A percentile compares a stretch with the other conserved stretches of the same genome.
Conservation (phyloP, 2,888 invertebrate species). For the Cordylochernes scorpioides region DNA sequence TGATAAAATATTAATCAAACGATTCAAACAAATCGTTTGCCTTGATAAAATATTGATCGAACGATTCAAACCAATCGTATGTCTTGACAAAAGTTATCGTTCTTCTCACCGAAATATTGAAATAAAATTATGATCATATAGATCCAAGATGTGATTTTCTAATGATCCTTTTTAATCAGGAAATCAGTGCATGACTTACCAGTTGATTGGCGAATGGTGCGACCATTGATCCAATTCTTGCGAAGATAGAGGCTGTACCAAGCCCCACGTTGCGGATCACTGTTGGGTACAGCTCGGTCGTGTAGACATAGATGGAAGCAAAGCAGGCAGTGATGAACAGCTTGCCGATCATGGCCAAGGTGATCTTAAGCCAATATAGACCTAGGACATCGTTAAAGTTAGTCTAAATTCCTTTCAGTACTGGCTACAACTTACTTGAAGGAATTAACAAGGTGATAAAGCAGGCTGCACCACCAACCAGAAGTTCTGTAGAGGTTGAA, state of each 20-base stretch:
- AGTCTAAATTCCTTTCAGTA: no score
- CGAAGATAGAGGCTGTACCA: constrained; percentile 9
- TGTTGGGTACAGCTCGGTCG: constrained; percentile 10
- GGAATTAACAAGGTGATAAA: constrained; percentile 13
- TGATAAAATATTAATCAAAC: no score
- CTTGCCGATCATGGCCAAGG: constrained; percentile 10
- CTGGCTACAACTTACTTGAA: not conserved
- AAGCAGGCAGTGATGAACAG: constrained; percentile 9
- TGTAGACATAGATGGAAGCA: constrained; percentile 9
- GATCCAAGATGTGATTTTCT: no score
- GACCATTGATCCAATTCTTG: constrained; percentile 9
- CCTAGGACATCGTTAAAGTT: no score
- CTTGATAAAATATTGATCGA: no score
- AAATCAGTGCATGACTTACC: no score
- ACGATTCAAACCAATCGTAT: no score
- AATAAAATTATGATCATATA: no score
- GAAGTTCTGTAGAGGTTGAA: constrained; percentile 16
- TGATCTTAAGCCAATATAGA: constrained; percentile 2
- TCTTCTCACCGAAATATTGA: no score
- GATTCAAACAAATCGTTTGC: no score
- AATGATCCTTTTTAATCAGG: no score
- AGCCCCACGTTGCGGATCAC: constrained; percentile 8
- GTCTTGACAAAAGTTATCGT: no score
- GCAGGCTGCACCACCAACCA: constrained; percentile 16
- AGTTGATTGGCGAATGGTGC: constrained; percentile 11